Percentiles rank a stretch among this genome's conserved stretches.
phyloP scores from a whole-genome alignment of 2,888 invertebrate genomes.

The Thumatha senex region DNA sequence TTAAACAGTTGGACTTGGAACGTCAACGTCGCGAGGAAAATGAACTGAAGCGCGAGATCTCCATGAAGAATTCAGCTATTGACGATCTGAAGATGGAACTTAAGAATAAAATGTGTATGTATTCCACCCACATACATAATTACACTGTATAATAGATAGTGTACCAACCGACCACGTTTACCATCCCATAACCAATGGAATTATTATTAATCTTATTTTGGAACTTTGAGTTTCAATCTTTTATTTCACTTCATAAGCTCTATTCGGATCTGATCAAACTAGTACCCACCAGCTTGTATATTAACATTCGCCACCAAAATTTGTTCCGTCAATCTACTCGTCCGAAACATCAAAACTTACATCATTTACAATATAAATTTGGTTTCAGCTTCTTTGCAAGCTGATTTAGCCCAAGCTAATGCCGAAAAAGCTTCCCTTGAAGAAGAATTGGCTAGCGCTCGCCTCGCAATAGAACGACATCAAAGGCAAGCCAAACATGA shows the following conservation, averaged over 20 bases:
- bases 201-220: no score
- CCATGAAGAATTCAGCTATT: slow-evolving; percentile 88
- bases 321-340: no score
- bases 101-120: slow-evolving; percentile 87
- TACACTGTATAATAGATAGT: no score
- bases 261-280: no score
- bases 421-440: slow-evolving; percentile 91
- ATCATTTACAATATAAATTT: neutral
- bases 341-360: no score
- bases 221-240: no score
- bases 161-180: neutral
- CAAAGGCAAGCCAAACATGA: slow-evolving; percentile 91
- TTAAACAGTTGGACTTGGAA: slow-evolving; percentile 86
- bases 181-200: neutral
- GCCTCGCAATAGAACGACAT: slow-evolving; percentile 86
- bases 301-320: no score
- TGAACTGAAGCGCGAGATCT: slow-evolving; percentile 89
- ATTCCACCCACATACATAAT: neutral
- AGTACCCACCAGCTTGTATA: no score
- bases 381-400: slow-evolving; percentile 87
- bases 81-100: slow-evolving; percentile 92
- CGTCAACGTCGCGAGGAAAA: slow-evolving; percentile 90
- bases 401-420: slow-evolving; percentile 89
- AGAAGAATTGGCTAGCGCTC: slow-evolving; percentile 89
- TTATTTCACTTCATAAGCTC: no score